phyloP scores from a whole-genome alignment of 2,113 vertebrate genomes.

The Marmota flaviventris region DNA sequence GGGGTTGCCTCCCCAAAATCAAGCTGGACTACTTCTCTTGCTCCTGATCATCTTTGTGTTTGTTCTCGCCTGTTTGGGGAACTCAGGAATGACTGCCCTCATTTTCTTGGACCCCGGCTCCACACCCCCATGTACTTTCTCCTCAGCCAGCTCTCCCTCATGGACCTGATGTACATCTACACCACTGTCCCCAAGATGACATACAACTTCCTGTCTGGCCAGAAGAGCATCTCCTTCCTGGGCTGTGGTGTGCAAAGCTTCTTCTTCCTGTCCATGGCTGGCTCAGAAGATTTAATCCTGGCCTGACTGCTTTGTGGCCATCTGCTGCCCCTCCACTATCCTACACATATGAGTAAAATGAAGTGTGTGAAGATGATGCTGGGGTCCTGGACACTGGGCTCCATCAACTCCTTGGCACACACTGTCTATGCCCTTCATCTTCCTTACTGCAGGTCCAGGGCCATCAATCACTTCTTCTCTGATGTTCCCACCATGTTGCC shows the following conservation, averaged over 20 bases:
- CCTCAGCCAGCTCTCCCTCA: constrained; percentile 45
- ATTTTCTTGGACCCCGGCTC: neutral
- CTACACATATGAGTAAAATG: neutral
- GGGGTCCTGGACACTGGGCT: neutral
- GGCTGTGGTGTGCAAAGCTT: too few relatives aligned
- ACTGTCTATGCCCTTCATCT: constrained; percentile 30
- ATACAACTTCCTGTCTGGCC: neutral
- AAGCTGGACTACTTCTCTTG: neutral
- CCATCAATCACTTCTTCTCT: constrained; percentile 32
- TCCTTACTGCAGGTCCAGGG: neutral
- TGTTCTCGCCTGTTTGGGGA: neutral
- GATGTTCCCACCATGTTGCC: constrained; percentile 48
- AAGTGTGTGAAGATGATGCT: neutral
- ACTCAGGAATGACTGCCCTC: constrained; percentile 46
- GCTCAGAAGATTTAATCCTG: neutral
- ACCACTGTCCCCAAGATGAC: constrained; percentile 9
- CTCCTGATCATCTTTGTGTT: neutral
- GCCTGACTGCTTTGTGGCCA: constrained; percentile 29
- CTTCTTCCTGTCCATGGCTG: neutral
- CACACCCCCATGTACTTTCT: neutral
- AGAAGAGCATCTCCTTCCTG: neutral
- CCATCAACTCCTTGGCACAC: constrained; percentile 6
- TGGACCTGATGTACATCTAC: constrained; percentile 21
- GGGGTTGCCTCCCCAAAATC: neutral
- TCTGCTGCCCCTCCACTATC: constrained; percentile 43